Conservation (phyloP, 2,888 invertebrate genomes). For the Cosmopolites sordidus region DNA sequence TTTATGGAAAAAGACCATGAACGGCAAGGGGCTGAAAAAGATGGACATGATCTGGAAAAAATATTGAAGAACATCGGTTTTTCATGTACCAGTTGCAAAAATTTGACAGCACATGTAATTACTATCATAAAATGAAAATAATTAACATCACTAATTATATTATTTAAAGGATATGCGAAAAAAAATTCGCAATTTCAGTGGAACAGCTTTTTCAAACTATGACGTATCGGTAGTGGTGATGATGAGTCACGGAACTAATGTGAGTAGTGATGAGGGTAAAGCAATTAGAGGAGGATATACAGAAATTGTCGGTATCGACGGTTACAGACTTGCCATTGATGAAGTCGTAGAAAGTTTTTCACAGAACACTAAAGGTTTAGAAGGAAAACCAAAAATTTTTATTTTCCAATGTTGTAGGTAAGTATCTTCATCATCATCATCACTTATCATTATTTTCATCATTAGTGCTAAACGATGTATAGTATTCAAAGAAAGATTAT, state of each 20-base stretch:
- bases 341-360: conserved; percentile 59
- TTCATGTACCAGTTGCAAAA: conserved; percentile 45
- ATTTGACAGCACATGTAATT: conserved; percentile 50
- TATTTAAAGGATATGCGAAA: conserved; percentile 33
- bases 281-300: conserved; percentile 49
- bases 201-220: conserved; percentile 48
- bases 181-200: conserved; percentile 46
- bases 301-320: conserved; percentile 59
- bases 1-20: conserved; percentile 35
- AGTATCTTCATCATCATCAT: conserved; percentile 25
- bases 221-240: conserved; percentile 63
- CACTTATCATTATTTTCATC: neutral
- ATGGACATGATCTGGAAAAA: conserved; percentile 55
- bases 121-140: conserved; percentile 2
- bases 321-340: conserved; percentile 50
- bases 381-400: conserved; percentile 66
- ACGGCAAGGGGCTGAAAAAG: conserved; percentile 58
- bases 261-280: conserved; percentile 36
- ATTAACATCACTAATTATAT: neutral
- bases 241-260: conserved; percentile 62
- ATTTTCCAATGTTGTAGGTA: conserved; percentile 69
- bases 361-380: conserved; percentile 53
- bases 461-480: too few species aligned
- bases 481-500: too few species aligned
- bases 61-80: conserved; percentile 62